A percentile compares a stretch with the other conserved stretches of the same genome.
Conservation (phyloP, 2,113 vertebrate species). For the Callipepla squamata region DNA sequence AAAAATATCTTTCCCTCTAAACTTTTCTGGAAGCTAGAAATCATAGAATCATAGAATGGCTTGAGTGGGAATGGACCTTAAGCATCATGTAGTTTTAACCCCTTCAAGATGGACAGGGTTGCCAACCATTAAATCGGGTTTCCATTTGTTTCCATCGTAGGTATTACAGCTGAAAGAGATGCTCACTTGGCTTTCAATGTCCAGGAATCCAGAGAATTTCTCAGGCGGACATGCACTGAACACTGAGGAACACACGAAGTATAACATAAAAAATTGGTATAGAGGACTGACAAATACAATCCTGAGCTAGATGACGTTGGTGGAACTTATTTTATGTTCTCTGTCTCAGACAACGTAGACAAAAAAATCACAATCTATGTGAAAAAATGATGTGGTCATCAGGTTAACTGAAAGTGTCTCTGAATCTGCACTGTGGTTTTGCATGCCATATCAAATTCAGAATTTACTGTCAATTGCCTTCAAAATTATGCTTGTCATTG, state of each 20-base stretch:
- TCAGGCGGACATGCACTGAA: accelerated
- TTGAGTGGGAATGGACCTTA: background rate
- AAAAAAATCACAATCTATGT: accelerated
- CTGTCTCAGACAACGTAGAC: background rate
- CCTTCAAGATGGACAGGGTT: background rate
- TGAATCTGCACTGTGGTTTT: background rate
- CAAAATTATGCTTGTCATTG: background rate
- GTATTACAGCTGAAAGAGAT: background rate
- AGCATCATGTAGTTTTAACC: background rate
- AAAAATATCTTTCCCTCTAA: background rate
- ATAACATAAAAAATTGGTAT: accelerated
- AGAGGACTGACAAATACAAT: background rate
- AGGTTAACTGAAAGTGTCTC: background rate
- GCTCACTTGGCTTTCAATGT: background rate
- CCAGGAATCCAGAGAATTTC: background rate
- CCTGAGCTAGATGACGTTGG: accelerated
- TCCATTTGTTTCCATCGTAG: background rate
- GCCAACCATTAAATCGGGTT: background rate
- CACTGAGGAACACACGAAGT: background rate
- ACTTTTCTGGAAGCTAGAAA: background rate
- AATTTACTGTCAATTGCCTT: background rate
- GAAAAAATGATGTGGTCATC: accelerated
- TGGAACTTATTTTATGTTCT: background rate
- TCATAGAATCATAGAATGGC: background rate
- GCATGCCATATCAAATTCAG: background rate